Evolutionary conservation across 2,113 vertebrate species (phyloP), one percentile per base, ranked within the genome.

Genomic region (Otolemur garnettii): DNA sequence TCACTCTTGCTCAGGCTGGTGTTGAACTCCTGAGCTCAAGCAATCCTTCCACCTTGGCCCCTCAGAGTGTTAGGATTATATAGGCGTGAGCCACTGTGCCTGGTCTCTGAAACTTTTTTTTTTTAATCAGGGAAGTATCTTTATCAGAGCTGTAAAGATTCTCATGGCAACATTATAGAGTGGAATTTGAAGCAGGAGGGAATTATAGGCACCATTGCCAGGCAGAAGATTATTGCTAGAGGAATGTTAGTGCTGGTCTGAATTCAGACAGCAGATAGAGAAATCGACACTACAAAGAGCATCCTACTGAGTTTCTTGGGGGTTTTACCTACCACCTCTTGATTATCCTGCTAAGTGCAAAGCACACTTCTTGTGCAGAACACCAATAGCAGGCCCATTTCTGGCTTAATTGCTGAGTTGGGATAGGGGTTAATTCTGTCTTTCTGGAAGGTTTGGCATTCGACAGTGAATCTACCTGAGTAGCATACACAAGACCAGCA

Each of bases 61-160:
- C 45, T 10, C 8, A 50, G 45, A 50, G 45, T 50, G 10, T 50
- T 50, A 50, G 45, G 45, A 50, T 50, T 50, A 50, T 50, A 50
- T 50, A 50, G 45, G 45, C 8, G 8, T 50, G 45, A 50, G 10
- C 45, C 7, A 50, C 45, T 50, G 45, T 50, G 45, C 45, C 45
- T 50, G 7, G 45, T 50, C 45, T 50, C 45, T 50, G 45, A 50
- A 50, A 50, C 45, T 50, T 50, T 50, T 50, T 28, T 28, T 85
- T 57, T 59, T 87, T 81, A n/a, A 82, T 26, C 10, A 53, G n/a
- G 55, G 33, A 68, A 75, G 2, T 59, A 81, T 66, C 45, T 95
- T 88, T 83, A 81, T 60, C 59, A 64, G n/a, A 89, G 15, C 35
- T 83, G 4, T 87, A 85, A 85, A 85, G 24, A 93, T 91, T 55